A percentile compares a stretch with the other conserved stretches of the same genome.
phyloP scores from a whole-genome alignment of 37 sponge, comb jelly and placozoan genomes.

The Bolinopsis microptera region DNA sequence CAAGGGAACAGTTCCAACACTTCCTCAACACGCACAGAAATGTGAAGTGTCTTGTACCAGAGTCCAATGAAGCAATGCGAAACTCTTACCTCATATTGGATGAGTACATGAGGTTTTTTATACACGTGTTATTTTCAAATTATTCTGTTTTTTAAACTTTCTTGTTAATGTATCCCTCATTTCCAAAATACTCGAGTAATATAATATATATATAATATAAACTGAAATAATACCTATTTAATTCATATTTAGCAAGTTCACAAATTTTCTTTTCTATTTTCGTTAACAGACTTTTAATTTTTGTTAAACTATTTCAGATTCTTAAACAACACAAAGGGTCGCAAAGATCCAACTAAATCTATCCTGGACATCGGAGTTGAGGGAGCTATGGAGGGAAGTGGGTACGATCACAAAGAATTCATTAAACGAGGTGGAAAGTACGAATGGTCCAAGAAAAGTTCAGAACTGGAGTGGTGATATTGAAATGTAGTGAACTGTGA shows the following conservation, averaged over 20 bases:
- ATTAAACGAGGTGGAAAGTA: conserved; percentile 74
- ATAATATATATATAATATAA: no score
- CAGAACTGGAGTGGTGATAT: conserved; percentile 76
- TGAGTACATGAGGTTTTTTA: conserved; percentile 71
- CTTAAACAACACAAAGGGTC: conserved; percentile 75
- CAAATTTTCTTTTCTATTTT: no score
- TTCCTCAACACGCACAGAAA: conserved; percentile 69
- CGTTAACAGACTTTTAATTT: no score
- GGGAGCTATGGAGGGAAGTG: conserved; percentile 75
- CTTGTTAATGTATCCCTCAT: no score
- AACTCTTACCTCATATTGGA: conserved; percentile 80
- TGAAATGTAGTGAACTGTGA: background rate
- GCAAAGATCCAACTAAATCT: conserved; percentile 76
- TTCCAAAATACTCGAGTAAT: no score
- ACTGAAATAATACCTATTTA: no score
- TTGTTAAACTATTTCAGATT: conserved; percentile 67
- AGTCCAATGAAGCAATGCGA: conserved; percentile 74
- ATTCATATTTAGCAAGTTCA: no score
- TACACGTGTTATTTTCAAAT: background rate
- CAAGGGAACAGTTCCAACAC: conserved; percentile 71
- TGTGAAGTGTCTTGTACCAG: conserved; percentile 73
- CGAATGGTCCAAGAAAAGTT: conserved; percentile 72
- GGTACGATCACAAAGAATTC: conserved; percentile 78
- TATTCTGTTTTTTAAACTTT: no score
- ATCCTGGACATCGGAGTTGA: conserved; percentile 77